A percentile compares a stretch with the other conserved stretches of the same genome.
phyloP scores from a whole-genome alignment of 2,797 vertebrate species.

The Tachyglossus aculeatus region DNA sequence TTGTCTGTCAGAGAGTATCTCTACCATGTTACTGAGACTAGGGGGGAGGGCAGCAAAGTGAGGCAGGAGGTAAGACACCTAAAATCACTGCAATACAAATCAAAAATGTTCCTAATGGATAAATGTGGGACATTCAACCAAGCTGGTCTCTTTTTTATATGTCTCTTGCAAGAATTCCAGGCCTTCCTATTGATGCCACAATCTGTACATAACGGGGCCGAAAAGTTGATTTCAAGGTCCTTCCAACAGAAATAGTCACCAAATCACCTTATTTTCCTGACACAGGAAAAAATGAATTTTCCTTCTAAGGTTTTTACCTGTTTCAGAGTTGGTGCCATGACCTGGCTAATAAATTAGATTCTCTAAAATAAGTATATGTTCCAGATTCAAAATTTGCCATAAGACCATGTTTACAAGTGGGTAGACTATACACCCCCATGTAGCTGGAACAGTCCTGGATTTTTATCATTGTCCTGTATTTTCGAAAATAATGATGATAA shows the following conservation, averaged over 20 bases:
- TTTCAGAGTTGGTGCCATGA: constrained; percentile 37
- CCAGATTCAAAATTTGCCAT: background rate
- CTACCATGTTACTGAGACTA: constrained; percentile 73
- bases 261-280: no score
- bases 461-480: no score
- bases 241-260: constrained; percentile 21
- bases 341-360: constrained; percentile 34
- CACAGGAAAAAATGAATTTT: constrained; percentile 46
- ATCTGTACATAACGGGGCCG: background rate
- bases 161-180: background rate
- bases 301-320: constrained; percentile 44
- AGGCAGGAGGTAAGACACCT: constrained; percentile 66
- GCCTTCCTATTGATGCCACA: no score
- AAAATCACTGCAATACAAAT: constrained; percentile 59
- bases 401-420: background rate
- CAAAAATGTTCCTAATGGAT: no score
- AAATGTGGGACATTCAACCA: no score
- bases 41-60: constrained; percentile 66
- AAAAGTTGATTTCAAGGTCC: background rate
- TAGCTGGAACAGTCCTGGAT: no score
- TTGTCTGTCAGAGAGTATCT: constrained; percentile 94
- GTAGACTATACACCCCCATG: no score
- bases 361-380: constrained; percentile 31
- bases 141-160: no score
- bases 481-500: no score